Base-by-base conservation (phyloP, 1,140 invertebrate genomes). In the Euborellia annulipes region DNA sequence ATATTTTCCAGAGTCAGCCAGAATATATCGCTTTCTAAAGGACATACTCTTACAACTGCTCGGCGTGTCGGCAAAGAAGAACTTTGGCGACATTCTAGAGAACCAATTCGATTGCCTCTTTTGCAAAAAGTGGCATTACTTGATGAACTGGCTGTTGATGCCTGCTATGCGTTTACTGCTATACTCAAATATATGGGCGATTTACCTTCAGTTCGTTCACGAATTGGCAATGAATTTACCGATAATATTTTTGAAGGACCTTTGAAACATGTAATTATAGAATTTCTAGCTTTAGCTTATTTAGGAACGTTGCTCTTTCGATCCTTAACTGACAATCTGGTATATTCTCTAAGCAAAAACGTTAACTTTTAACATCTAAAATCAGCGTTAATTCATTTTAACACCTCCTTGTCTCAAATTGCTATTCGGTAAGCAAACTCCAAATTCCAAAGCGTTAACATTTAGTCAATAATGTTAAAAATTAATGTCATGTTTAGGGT, bases 121-220 rank as follows among this genome's bases (percentile, higher is more conserved):
- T 64, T 95, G 8, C 81, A 84, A 56, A 86, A 87, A 60, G 58
- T 95, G 3, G 58, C 78, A 41, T 74, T 75, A 39, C 78, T 86
- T 55, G 78, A 85, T 48, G 78, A 82, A 45, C 63, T 83, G 6
- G 73, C 73, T 21, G 78, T 83, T 56, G 75, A 82, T 57, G 82
- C 87, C 1, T 68, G 82, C 51, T 69, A 72, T 41, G 74, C 78
- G 40, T 91, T 85, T 63, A 72, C 76, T 54, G 78, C 76, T 55
- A 85, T 89, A 55, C 65, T 94, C n/a, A 92, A 88, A 65, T 95
- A 94, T 60, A 95, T 94, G 89, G 91, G 89, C 21, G 90, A 95
- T 61, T 73, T 90, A 52, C 86, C 90, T 3, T 79, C 77, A 41
- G 75, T 77, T 34, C 72, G 78, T 57, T 69, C 74, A 19, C 71